These are phyloP conservation scores for Zeus faber DNA, from an alignment of 2,113 vertebrate species.

Conservation along the genomic window DNA sequence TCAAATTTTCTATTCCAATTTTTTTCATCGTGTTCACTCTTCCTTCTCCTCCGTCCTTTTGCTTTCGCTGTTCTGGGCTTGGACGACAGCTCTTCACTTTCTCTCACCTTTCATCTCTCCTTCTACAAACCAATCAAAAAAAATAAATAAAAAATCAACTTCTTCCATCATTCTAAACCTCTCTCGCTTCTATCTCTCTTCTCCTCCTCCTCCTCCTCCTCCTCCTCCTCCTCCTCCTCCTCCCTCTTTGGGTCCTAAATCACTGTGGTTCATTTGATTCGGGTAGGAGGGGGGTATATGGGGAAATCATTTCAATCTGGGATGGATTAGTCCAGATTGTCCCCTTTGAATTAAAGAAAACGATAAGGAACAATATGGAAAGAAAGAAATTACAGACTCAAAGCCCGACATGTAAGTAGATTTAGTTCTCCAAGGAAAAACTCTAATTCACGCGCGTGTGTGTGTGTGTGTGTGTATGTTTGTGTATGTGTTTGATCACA, in stretches of 20 bases:
- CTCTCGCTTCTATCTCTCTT: neutral
- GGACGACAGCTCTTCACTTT: no score
- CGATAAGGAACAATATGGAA: conserved; percentile 68
- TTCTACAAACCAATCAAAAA: no score
- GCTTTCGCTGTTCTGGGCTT: no score
- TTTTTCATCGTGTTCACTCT: no score
- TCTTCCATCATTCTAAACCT: no score
- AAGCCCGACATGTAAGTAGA: conserved; percentile 75
- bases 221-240: no score
- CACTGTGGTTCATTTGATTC: conserved; percentile 39
- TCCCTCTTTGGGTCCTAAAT: conserved; percentile 58
- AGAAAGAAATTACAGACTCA: conserved; percentile 60
- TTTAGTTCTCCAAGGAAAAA: conserved; percentile 73
- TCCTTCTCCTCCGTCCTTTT: no score
- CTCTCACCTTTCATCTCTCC: conserved; percentile 3
- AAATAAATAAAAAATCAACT: no score
- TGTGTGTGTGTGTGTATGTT: no score
- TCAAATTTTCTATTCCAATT: no score
- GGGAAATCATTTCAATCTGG: conserved; percentile 61
- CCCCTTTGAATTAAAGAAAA: conserved; percentile 71
- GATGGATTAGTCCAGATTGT: conserved; percentile 78
- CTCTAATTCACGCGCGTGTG: no score
- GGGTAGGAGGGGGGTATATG: conserved; percentile 41
- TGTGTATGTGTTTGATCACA: no score
- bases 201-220: conserved; percentile 14